phyloP scores from a whole-genome alignment of 2,888 invertebrate species.

The Acleris emargana region DNA sequence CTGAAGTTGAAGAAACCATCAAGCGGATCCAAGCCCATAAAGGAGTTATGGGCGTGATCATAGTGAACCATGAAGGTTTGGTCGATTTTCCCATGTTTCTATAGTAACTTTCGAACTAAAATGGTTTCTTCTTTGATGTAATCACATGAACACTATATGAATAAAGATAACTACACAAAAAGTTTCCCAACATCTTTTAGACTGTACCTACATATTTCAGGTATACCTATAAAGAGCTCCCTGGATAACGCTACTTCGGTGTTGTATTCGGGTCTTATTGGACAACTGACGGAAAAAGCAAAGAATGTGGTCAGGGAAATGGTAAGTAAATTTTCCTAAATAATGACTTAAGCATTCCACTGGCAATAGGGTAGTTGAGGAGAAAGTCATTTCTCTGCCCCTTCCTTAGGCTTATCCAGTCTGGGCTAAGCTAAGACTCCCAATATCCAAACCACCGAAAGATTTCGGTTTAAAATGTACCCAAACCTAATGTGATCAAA shows the following conservation, averaged over 20 bases:
- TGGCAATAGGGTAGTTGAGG: not conserved
- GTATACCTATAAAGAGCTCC: constrained; percentile 95
- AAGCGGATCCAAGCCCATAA: constrained; percentile 98
- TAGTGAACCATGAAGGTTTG: constrained; percentile 98
- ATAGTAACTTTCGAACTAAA: constrained; percentile 46
- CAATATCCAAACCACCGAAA: too few species aligned
- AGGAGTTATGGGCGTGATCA: constrained; percentile 98
- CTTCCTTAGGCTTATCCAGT: too few species aligned
- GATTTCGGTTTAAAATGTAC: too few species aligned
- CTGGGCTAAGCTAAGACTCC: too few species aligned
- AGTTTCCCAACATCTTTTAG: too few species aligned
- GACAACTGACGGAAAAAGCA: constrained; percentile 96
- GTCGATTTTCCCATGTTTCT: constrained; percentile 60
- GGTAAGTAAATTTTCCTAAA: constrained; percentile 56
- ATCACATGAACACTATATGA: not conserved
- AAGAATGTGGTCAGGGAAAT: constrained; percentile 96
- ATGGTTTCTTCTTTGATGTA: constrained; percentile 32
- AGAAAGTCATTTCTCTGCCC: not conserved
- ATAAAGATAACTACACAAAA: not conserved
- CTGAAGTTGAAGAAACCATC: constrained; percentile 98
- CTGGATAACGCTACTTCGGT: constrained; percentile 98
- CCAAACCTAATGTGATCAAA: too few species aligned
- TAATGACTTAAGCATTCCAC: not conserved
- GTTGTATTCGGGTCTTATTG: constrained; percentile 96
- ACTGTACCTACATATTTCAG: constrained; percentile 61